A percentile compares a stretch with the other conserved stretches of the same genome.
phyloP scores from a whole-genome alignment of 2,113 vertebrate genomes.

The Elanus axillaris region DNA sequence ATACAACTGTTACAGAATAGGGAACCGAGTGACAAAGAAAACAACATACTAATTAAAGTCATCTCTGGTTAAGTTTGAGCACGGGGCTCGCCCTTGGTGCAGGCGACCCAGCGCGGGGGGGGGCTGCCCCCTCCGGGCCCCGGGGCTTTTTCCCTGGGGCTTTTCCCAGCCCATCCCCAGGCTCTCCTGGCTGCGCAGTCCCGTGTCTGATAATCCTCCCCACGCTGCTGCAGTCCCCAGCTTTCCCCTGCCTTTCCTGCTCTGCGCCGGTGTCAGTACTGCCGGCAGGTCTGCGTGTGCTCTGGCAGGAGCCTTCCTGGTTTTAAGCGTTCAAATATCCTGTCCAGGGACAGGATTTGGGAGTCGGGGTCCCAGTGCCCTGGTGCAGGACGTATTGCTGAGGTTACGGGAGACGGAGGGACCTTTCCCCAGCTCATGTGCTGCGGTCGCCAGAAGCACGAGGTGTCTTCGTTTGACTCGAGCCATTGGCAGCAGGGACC shows the following conservation, averaged over 20 bases:
- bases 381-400: neutral
- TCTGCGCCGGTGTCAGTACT: fast-evolving
- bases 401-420: neutral
- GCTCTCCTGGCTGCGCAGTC: neutral
- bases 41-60: neutral
- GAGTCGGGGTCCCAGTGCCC: neutral
- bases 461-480: neutral
- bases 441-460: neutral
- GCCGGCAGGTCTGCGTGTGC: neutral
- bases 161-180: neutral
- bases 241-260: neutral
- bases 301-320: neutral
- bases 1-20: neutral
- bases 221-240: neutral
- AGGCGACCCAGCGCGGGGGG: fast-evolving
- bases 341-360: no score
- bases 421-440: neutral
- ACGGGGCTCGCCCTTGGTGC: neutral
- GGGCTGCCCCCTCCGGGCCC: no score
- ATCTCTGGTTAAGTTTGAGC: neutral
- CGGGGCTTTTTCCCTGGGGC: neutral
- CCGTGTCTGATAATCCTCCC: neutral
- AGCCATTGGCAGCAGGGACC: neutral
- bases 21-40: neutral
- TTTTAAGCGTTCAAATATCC: neutral